Evolutionary conservation across 2,888 invertebrate genomes (phyloP).

Genomic region (Monopis laevigella): DNA sequence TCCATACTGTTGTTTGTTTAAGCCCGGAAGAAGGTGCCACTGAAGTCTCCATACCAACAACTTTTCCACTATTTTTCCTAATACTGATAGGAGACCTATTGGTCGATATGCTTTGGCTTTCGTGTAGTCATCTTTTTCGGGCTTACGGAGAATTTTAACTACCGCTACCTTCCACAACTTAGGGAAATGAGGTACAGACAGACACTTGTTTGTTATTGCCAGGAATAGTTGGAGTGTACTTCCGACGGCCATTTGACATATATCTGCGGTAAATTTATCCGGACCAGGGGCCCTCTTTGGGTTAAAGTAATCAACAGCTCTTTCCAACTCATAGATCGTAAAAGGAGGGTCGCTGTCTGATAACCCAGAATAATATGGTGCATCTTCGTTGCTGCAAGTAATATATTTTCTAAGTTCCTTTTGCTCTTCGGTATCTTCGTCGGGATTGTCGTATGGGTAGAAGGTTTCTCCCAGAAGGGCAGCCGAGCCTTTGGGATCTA

Average conservation of each 20-base stretch:
- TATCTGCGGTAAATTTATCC: slow-evolving; percentile 16
- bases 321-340: slow-evolving; percentile 7
- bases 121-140: slow-evolving; percentile 13
- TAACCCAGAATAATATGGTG: neutral
- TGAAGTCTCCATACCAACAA: slow-evolving; percentile 8
- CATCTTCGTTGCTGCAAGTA: too few relatives aligned
- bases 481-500: neutral
- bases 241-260: slow-evolving; percentile 2
- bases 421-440: neutral
- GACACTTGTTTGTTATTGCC: slow-evolving; percentile 10
- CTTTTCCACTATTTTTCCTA: slow-evolving; percentile 13
- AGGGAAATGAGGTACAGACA: too few relatives aligned
- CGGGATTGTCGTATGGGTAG: neutral
- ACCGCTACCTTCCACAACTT: slow-evolving; percentile 16
- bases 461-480: neutral
- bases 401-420: neutral
- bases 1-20: slow-evolving; percentile 10
- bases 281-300: slow-evolving; percentile 16
- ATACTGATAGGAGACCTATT: slow-evolving; percentile 11
- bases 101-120: slow-evolving; percentile 13
- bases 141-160: slow-evolving; percentile 16
- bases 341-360: slow-evolving; percentile 11
- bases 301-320: slow-evolving; percentile 3
- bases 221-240: neutral
- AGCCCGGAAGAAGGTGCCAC: slow-evolving; percentile 1